Conservation (phyloP, 2,888 invertebrate species). For the Trissolcus japonicus region DNA sequence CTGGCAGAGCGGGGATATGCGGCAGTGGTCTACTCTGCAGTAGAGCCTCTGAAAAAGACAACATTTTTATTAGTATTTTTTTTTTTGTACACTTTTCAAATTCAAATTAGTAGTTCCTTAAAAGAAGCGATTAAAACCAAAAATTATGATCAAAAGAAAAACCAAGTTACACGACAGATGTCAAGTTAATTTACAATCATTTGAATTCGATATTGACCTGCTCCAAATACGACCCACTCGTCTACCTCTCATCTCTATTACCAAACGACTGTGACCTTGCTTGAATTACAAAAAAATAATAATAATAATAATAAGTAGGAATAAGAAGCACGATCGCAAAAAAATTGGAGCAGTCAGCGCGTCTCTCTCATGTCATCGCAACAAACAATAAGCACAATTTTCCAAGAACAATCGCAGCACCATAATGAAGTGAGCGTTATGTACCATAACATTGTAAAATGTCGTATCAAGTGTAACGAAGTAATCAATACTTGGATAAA, state of each 20-base stretch:
- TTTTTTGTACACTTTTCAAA: not conserved
- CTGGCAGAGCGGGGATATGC: constrained; percentile 91
- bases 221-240: too few species aligned
- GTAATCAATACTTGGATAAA: constrained; percentile 44
- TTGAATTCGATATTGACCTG: too few species aligned
- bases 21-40: constrained; percentile 95
- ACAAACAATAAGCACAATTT: constrained; percentile 8
- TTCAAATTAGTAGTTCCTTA: too few species aligned
- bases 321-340: not conserved
- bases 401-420: not conserved
- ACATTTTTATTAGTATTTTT: constrained; percentile 30
- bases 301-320: too few species aligned
- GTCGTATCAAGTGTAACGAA: constrained; percentile 24
- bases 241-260: too few species aligned
- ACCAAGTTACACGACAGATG: too few species aligned
- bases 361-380: constrained; percentile 12
- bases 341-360: not conserved
- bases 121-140: not conserved
- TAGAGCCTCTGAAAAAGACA: constrained; percentile 87
- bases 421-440: constrained; percentile 27
- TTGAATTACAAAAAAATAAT: too few species aligned
- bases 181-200: too few species aligned
- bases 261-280: too few species aligned
- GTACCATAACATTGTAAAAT: constrained; percentile 36
- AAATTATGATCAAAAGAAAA: not conserved